Conservation (phyloP, 2,888 invertebrate species). For the Drosophila falleni region DNA sequence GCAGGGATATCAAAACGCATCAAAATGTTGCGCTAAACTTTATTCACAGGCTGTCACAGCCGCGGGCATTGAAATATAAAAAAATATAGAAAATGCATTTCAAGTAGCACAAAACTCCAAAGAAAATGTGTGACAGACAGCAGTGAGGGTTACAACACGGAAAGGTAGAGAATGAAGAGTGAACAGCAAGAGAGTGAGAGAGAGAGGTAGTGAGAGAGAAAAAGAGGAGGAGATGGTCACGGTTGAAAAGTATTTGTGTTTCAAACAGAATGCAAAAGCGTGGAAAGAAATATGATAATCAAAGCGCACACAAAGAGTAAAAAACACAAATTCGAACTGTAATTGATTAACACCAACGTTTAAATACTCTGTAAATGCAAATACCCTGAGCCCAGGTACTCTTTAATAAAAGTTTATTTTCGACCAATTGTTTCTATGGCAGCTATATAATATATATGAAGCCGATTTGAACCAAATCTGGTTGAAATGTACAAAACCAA, state of each 20-base stretch:
- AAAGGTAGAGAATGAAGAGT: background rate
- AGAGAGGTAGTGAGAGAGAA: background rate
- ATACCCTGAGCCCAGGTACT: too few relatives aligned
- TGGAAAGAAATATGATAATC: slow-evolving; percentile 74
- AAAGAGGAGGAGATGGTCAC: slow-evolving; percentile 8
- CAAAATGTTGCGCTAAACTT: slow-evolving; percentile 77
- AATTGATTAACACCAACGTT: background rate
- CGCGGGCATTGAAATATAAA: slow-evolving; percentile 64
- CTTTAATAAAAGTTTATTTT: too few relatives aligned
- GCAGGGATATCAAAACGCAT: slow-evolving; percentile 65
- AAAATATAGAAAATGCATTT: slow-evolving; percentile 71
- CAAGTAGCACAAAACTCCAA: slow-evolving; percentile 50
- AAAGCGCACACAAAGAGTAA: slow-evolving; percentile 53
- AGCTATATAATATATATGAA: too few relatives aligned
- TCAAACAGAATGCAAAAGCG: slow-evolving; percentile 57
- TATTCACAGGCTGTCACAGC: slow-evolving; percentile 66
- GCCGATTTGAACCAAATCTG: too few relatives aligned
- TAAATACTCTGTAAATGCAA: slow-evolving; percentile 27
- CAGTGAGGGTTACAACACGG: slow-evolving; percentile 1
- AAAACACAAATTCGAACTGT: slow-evolving; percentile 17
- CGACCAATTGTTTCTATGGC: too few relatives aligned
- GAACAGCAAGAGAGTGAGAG: slow-evolving; percentile 1
- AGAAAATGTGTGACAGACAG: slow-evolving; percentile 49
- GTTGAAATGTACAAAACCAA: too few relatives aligned
- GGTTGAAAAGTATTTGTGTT: slow-evolving; percentile 42